Base-by-base conservation (phyloP, 2,113 vertebrate genomes). In the Diadophis punctatus region DNA sequence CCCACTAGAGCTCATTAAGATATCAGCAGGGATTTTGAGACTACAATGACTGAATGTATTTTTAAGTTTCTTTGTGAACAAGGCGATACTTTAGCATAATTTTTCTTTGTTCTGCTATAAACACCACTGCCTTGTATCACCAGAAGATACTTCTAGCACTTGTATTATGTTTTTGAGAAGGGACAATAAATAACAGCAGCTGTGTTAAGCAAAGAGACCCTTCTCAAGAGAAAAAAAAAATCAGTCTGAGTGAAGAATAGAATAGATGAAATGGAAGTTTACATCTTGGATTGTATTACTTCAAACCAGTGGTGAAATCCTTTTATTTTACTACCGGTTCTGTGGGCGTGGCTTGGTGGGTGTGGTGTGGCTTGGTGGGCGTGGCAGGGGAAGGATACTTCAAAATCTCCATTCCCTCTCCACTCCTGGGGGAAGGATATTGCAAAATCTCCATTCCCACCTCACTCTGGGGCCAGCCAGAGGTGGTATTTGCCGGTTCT, bases 1-100 rank as follows among this genome's bases (percentile, higher is more conserved):
- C 92, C 92, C 90, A 30, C n/a, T 51, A 16, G 86, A 51, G 63
- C 90, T 88, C 92, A 93, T 93, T 91, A 93, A 91, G 39, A 56
- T 87, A 88, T 87, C 90, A 84, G n/a, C 20, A 51, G 53, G 55
- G 53, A 93, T 51, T 27, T 53, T 90, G 53, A 43, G 52, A 87
- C 14, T 84, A n/a, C 11, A 93, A 39, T 46, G 52, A 49, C 43
- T 85, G 88, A 60, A 20, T 43, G 30, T 89, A 85, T 30, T 92
- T 89, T 68, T 60, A 58, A 60, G n/a, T 86, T 93, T 53, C 49
- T 74, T 84, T 90, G 53, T 56, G 87, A 91, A 63, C 87, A 86
- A 53, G 51, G 3, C 23, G 8, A 27, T 74, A 56, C 30, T 30
- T 30, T 84, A 58, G 88, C 43, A 48, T 25, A 55, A n/a, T 58